A percentile compares a stretch with the other conserved stretches of the same genome.
These are phyloP conservation scores for Trichosurus vulpecula DNA, from an alignment of 2,797 vertebrate species.

Conservation along the genomic window DNA sequence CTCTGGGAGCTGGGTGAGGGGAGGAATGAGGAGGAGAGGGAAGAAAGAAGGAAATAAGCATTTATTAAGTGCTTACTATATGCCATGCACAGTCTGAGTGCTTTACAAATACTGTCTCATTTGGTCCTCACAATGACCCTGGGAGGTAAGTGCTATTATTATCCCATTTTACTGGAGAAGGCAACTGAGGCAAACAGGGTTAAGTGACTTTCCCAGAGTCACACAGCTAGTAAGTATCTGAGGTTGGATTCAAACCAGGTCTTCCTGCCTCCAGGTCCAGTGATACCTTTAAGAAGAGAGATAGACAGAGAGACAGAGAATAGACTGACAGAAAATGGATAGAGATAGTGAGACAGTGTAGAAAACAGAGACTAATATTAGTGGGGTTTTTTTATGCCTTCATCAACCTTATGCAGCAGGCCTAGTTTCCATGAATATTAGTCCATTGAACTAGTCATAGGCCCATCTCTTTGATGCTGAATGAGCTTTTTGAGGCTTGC, in stretches of 20 bases:
- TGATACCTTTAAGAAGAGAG: background rate
- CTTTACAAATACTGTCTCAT: background rate
- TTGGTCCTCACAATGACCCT: background rate
- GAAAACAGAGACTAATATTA: background rate
- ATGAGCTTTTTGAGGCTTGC: background rate
- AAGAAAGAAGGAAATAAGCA: background rate
- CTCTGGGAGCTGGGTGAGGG: background rate
- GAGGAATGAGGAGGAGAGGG: background rate
- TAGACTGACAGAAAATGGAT: background rate
- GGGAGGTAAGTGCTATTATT: background rate
- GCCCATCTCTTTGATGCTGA: background rate
- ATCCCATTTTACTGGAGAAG: background rate
- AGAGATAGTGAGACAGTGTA: background rate
- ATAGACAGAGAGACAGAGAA: background rate
- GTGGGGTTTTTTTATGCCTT: background rate
- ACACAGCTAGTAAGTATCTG: background rate
- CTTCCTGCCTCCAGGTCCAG: background rate
- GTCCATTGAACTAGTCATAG: background rate
- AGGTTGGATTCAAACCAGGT: background rate
- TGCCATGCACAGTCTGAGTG: background rate
- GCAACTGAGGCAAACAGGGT: background rate
- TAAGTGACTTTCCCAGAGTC: background rate
- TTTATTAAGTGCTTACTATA: background rate
- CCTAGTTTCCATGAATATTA: background rate
- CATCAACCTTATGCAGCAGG: background rate